Evolutionary conservation across 2,888 invertebrate species (phyloP).

Genomic region (Trichogramma evanescens): DNA sequence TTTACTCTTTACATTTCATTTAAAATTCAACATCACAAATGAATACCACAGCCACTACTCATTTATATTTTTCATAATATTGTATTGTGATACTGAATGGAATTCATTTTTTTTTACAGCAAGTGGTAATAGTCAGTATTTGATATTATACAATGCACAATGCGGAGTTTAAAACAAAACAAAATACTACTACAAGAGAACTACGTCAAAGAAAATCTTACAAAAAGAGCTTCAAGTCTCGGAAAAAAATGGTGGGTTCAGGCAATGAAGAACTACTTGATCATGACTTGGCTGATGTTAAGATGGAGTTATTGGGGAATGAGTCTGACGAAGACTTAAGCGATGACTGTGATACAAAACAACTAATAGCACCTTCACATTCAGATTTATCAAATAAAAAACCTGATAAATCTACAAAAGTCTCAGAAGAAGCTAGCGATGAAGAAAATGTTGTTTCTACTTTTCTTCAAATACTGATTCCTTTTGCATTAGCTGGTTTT

Average conservation of each 20-base stretch:
- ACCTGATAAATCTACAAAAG: slow-evolving; percentile 20
- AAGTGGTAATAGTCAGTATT: not conserved
- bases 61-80: too few relatives aligned
- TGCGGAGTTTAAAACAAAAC: slow-evolving; percentile 30
- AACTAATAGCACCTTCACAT: slow-evolving; percentile 30
- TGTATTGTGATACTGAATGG: too few relatives aligned
- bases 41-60: too few relatives aligned
- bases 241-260: slow-evolving; percentile 39
- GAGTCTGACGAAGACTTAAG: slow-evolving; percentile 33
- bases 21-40: too few relatives aligned
- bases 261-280: slow-evolving; percentile 37
- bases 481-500: slow-evolving; percentile 80
- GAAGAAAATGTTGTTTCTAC: slow-evolving; percentile 61
- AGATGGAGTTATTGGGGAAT: slow-evolving; percentile 35
- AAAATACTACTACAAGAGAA: slow-evolving; percentile 23
- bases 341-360: slow-evolving; percentile 32
- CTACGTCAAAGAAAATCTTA: slow-evolving; percentile 34
- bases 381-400: slow-evolving; percentile 22
- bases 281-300: slow-evolving; percentile 32
- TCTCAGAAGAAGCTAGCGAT: slow-evolving; percentile 18
- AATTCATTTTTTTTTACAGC: not conserved
- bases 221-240: slow-evolving; percentile 17
- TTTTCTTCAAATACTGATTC: slow-evolving; percentile 73
- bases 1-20: too few relatives aligned
- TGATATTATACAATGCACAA: slow-evolving; percentile 34